phyloP scores from a whole-genome alignment of 2,113 vertebrate genomes.

The Trachemys scripta region DNA sequence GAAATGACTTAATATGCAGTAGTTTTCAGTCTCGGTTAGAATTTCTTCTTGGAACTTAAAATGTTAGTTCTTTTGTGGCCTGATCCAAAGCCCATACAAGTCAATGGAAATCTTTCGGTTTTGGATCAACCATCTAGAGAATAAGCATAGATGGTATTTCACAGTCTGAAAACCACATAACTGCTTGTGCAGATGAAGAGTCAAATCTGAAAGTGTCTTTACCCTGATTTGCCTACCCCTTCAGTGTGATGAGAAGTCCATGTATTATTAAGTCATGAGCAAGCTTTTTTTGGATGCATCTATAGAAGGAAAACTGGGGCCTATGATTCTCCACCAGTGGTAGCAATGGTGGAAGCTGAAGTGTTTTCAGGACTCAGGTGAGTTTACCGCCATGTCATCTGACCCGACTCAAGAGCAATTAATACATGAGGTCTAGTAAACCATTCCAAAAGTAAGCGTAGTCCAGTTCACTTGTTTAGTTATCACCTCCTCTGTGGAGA shows the following conservation, averaged over 20 bases:
- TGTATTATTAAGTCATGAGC: neutral
- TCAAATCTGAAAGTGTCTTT: neutral
- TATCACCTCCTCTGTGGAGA: neutral
- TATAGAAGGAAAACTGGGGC: neutral
- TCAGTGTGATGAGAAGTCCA: neutral
- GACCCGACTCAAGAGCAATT: neutral
- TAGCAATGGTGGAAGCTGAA: neutral
- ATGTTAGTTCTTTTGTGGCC: neutral
- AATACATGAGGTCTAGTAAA: accelerated
- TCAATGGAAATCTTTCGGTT: neutral
- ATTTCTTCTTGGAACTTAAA: constrained; percentile 18
- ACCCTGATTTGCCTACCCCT: neutral
- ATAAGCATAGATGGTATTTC: neutral
- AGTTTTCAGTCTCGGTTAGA: neutral
- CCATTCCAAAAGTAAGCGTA: neutral
- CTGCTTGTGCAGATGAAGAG: neutral
- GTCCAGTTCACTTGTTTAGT: neutral
- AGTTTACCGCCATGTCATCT: neutral
- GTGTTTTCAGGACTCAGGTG: neutral
- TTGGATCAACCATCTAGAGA: neutral
- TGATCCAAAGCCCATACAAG: constrained; percentile 9
- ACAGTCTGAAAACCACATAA: constrained; percentile 9
- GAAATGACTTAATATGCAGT: constrained; percentile 54
- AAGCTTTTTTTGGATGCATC: neutral
- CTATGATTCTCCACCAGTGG: neutral